Evolutionary conservation across 1,140 invertebrate species (phyloP).

Genomic region (Mercenaria mercenaria): DNA sequence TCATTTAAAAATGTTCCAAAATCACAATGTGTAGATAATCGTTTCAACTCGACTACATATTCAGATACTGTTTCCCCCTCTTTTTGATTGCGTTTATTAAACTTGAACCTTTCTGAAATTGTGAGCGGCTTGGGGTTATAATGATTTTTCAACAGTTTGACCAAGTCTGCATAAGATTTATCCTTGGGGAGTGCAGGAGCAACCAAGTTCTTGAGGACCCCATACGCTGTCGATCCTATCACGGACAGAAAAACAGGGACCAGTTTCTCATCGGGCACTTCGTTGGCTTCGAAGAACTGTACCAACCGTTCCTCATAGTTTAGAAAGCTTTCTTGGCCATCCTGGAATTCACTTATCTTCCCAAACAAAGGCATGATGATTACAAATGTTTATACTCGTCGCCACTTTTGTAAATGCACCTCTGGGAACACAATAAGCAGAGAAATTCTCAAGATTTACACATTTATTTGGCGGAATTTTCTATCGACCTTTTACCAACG

Average conservation of each 20-base stretch:
- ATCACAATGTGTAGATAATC: neutral
- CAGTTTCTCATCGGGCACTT: slow-evolving; percentile 24
- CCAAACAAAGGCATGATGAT: no score
- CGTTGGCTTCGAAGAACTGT: slow-evolving; percentile 33
- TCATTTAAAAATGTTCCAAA: slow-evolving; percentile 8
- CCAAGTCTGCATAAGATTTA: neutral
- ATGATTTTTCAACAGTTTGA: neutral
- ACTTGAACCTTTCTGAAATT: slow-evolving; percentile 34
- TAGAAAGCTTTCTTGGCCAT: no score
- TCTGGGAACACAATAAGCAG: no score
- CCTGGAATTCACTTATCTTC: no score
- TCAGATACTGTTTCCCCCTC: slow-evolving; percentile 23
- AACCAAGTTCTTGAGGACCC: slow-evolving; percentile 9
- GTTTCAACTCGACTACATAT: slow-evolving; percentile 12
- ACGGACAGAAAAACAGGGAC: slow-evolving; percentile 4
- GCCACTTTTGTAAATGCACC: no score
- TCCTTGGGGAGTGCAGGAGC: slow-evolving; percentile 23
- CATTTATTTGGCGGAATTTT: no score
- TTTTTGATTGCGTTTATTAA: slow-evolving; percentile 44
- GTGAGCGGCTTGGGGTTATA: slow-evolving; percentile 14
- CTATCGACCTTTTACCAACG: no score
- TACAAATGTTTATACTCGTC: no score
- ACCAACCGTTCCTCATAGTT: no score
- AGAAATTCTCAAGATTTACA: no score
- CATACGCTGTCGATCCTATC: slow-evolving; percentile 20